These are phyloP conservation scores for Barypeithes pellucidus DNA, from an alignment of 2,888 invertebrate species.

Conservation along the genomic window DNA sequence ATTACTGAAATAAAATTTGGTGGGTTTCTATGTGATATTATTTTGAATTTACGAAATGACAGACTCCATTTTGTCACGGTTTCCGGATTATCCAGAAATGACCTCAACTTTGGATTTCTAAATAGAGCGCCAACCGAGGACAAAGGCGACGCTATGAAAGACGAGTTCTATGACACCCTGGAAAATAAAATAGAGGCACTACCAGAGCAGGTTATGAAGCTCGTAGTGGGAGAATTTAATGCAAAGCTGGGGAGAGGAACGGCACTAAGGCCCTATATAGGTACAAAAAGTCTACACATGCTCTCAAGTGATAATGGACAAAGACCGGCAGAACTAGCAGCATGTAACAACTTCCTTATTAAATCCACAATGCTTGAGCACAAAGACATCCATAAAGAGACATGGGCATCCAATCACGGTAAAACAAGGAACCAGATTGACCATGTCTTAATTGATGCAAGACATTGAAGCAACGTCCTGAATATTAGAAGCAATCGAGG, in stretches of 20 bases:
- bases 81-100: too few species aligned
- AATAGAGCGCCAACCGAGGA: too few species aligned
- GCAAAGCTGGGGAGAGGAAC: constrained; percentile 38
- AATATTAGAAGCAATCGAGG: constrained; percentile 22
- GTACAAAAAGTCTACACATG: constrained; percentile 22
- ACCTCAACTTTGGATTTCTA: too few species aligned
- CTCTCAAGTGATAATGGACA: constrained; percentile 32
- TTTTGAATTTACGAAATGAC: too few species aligned
- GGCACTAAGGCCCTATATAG: constrained; percentile 23
- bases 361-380: constrained; percentile 37
- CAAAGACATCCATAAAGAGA: constrained; percentile 32
- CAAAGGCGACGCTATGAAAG: constrained; percentile 17
- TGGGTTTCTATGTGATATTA: too few species aligned
- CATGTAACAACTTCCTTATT: constrained; percentile 34
- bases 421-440: constrained; percentile 17
- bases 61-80: too few species aligned
- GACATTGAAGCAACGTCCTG: constrained; percentile 20
- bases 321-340: constrained; percentile 25
- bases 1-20: too few species aligned
- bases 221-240: constrained; percentile 28
- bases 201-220: constrained; percentile 21
- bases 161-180: constrained; percentile 20
- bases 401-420: constrained; percentile 32
- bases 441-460: constrained; percentile 24
- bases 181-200: constrained; percentile 6